Conservation (phyloP, 1,140 invertebrate genomes). For the Triops longicaudatus region DNA sequence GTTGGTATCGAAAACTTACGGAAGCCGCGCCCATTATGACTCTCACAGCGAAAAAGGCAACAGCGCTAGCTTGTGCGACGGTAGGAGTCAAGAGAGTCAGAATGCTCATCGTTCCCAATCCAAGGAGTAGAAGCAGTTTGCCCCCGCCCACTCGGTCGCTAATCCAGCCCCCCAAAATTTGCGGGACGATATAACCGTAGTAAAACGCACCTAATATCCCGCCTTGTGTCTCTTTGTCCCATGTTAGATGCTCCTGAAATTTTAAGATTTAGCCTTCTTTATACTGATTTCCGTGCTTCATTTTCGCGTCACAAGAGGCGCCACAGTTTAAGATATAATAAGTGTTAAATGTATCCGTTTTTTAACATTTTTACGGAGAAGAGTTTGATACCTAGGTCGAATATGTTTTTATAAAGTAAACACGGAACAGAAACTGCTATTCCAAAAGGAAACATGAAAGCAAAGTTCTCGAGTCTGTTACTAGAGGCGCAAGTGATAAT, state of each 20-base stretch:
- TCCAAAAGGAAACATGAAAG: too few species aligned
- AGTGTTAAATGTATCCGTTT: too few species aligned
- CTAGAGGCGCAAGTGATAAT: too few species aligned
- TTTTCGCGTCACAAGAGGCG: too few species aligned
- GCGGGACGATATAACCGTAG: conserved; percentile 41
- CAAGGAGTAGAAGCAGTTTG: conserved; percentile 34
- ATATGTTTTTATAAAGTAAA: too few species aligned
- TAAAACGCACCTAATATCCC: conserved; percentile 41
- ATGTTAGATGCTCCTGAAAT: conserved; percentile 35
- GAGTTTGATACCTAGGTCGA: too few species aligned
- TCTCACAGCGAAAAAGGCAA: conserved; percentile 38
- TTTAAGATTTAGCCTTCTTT: not conserved
- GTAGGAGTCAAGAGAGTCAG: conserved; percentile 41
- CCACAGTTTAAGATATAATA: too few species aligned
- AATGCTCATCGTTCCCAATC: conserved; percentile 37
- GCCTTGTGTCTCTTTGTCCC: conserved; percentile 38
- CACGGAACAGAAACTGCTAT: too few species aligned
- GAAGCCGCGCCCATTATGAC: conserved; percentile 41
- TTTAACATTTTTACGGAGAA: too few species aligned
- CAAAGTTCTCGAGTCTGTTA: too few species aligned
- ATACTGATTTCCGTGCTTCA: too few species aligned
- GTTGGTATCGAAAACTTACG: conserved; percentile 30
- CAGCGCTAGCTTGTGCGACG: conserved; percentile 38
- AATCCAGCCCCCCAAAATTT: conserved; percentile 43
- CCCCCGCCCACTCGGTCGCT: conserved; percentile 40